Evolutionary conservation across 2,113 vertebrate species (phyloP), one percentile per base, ranked within the genome.

Genomic region (Todiramphus saurophagus): DNA sequence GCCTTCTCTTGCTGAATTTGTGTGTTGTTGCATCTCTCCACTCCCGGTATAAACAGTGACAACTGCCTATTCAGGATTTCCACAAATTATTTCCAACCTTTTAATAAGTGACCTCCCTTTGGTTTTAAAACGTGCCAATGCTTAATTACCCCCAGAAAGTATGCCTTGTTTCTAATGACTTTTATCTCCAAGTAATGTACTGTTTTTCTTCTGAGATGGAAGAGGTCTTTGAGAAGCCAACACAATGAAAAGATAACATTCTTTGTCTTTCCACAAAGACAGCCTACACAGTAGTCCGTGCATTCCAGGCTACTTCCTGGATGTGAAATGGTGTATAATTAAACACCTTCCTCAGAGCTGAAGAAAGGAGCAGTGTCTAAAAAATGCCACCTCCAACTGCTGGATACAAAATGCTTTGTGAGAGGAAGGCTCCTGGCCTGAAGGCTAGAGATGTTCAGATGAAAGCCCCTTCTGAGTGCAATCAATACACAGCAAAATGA

Each of bases 281-380:
- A 72, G 7, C 31, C 31, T 43, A 35, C n/a, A 79, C 76, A 80
- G 23, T 7, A 66, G 21, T 15, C 59, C 3, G 0, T 75, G n/a
- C 55, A 48, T 58, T 81, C 76, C 35, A 24, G 50, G 19, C 67
- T 88, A 23, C 19, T 77, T 93, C 79, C 75, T 75, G 67, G 15
- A 55, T 63, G 44, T 63, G 46, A 83, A 95, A 72, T 2, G 2
- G 43, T 18, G 53, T 8, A 51, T 44, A 81, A 81, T 90, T 75
- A 92, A 87, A 93, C 56, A 70, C 51, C 50, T 93, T 96, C 37
- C 35, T 58, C 20, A 55, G 41, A 85, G 73, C 41, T 0, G 1
- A 81, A 89, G 91, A 96, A 92, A 90, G 59, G 33, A 76, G 14
- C 44, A 68, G 35, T 46, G 64, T 93, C 50, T 64, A 74, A 93